Conservation (phyloP, 2,888 invertebrate species). For the Anticlea derivata region DNA sequence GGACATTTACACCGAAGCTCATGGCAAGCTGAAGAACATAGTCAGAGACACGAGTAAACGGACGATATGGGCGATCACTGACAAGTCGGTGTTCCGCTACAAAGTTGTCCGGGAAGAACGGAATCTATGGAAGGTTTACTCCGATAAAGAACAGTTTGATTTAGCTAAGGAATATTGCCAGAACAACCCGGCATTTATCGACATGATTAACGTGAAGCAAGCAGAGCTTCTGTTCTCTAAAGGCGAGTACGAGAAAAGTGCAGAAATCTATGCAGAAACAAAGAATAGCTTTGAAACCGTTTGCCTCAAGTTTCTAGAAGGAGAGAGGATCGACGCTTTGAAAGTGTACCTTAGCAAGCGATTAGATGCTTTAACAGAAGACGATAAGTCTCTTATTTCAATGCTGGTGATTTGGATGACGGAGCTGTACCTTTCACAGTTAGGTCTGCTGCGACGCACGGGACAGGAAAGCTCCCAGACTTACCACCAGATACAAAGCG, state of each 20-base stretch:
- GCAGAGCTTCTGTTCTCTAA: slow-evolving; percentile 93
- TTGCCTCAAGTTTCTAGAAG: slow-evolving; percentile 94
- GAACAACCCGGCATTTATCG: slow-evolving; percentile 91
- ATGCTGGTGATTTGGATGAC: slow-evolving; percentile 98
- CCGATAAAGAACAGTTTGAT: slow-evolving; percentile 93
- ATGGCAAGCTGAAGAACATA: slow-evolving; percentile 91
- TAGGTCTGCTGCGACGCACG: slow-evolving; percentile 88
- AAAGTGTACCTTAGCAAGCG: slow-evolving; percentile 94
- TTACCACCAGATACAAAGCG: slow-evolving; percentile 87
- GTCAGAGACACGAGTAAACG: slow-evolving; percentile 91
- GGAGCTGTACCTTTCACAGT: slow-evolving; percentile 94
- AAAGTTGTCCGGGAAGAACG: slow-evolving; percentile 92
- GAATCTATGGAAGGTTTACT: slow-evolving; percentile 94
- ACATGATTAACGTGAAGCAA: slow-evolving; percentile 93
- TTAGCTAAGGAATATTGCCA: slow-evolving; percentile 93
- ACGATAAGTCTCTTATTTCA: slow-evolving; percentile 94
- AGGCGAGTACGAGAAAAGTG: slow-evolving; percentile 92
- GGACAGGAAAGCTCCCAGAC: slow-evolving; percentile 67
- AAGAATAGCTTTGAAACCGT: slow-evolving; percentile 97
- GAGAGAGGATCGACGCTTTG: slow-evolving; percentile 92
- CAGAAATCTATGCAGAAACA: slow-evolving; percentile 94
- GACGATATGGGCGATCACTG: slow-evolving; percentile 94
- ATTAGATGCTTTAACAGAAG: slow-evolving; percentile 87
- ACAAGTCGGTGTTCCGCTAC: slow-evolving; percentile 93
- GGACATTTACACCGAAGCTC: slow-evolving; percentile 91